These are phyloP conservation scores for Tor tambroides DNA, from an alignment of 2,113 vertebrate species.

Conservation along the genomic window DNA sequence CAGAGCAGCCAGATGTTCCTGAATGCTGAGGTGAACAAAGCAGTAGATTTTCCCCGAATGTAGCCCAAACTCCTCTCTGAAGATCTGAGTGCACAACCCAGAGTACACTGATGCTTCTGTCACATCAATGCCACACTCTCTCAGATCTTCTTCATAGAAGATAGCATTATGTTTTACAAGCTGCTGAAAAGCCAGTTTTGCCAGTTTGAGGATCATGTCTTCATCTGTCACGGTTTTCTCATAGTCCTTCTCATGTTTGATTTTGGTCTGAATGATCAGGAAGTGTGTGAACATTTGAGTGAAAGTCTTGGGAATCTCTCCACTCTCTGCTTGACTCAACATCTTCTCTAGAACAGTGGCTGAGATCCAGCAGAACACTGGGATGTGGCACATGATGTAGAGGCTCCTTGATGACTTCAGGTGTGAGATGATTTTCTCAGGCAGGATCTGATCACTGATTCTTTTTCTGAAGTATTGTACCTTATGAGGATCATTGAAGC, in stretches of 20 bases:
- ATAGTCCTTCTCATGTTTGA: too few species aligned
- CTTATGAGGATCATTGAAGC: conserved; percentile 11
- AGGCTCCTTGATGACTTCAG: conserved; percentile 7
- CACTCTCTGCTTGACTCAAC: neutral
- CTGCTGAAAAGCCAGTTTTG: neutral
- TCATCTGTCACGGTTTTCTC: too few species aligned
- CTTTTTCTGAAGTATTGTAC: neutral
- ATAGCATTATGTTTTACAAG: neutral
- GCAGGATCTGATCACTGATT: neutral
- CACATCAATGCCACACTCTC: neutral
- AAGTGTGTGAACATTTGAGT: neutral
- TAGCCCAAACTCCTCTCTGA: neutral
- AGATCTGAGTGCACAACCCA: conserved; percentile 20
- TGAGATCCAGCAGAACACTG: conserved; percentile 39
- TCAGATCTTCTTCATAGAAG: conserved; percentile 4
- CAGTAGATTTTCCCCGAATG: neutral
- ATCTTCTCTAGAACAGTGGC: conserved; percentile 12
- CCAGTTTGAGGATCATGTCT: too few species aligned
- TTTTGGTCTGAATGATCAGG: too few species aligned
- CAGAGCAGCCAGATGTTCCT: conserved; percentile 36
- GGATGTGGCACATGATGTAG: conserved; percentile 28
- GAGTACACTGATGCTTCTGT: conserved; percentile 30
- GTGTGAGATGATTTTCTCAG: neutral
- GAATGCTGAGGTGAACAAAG: conserved; percentile 36
- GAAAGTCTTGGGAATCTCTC: neutral